Percentiles rank a stretch among this genome's conserved stretches.
Evolutionary conservation across 2,113 vertebrate species (phyloP).

Genomic region (Copsychus sechellarum): DNA sequence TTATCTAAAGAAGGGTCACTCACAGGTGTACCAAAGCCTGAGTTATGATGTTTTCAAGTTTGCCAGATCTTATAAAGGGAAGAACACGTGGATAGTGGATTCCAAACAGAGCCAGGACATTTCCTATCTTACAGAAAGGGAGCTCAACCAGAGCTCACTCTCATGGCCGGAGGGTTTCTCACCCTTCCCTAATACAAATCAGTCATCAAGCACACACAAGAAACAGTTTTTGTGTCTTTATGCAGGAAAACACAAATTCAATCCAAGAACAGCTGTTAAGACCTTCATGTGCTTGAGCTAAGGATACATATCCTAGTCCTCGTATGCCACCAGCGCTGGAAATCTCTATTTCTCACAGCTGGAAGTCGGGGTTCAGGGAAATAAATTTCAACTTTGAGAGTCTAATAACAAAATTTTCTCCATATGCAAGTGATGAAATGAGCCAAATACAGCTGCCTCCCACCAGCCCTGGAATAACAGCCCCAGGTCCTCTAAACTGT

Average conservation of each 20-base stretch:
- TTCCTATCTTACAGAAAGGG: background rate
- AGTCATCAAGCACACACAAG: background rate
- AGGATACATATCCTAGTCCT: background rate
- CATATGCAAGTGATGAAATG: background rate
- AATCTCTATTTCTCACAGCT: background rate
- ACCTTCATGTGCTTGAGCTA: background rate
- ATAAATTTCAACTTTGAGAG: background rate
- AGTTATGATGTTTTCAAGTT: background rate
- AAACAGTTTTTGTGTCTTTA: background rate
- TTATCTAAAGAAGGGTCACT: background rate
- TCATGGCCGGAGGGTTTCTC: background rate
- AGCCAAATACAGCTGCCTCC: conserved; percentile 18
- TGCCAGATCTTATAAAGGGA: background rate
- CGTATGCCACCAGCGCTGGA: background rate
- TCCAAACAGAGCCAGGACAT: background rate
- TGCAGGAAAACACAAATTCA: background rate
- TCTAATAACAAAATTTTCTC: conserved; percentile 15
- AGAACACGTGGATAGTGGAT: background rate
- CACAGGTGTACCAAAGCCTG: background rate
- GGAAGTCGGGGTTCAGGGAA: background rate
- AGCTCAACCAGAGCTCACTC: background rate
- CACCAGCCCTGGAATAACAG: background rate
- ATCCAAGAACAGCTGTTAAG: background rate
- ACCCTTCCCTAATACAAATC: background rate
- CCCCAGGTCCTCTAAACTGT: background rate